Evolutionary conservation across 2,888 invertebrate species (phyloP), one percentile per base, ranked within the genome.

Genomic region (Sesamia inferens): DNA sequence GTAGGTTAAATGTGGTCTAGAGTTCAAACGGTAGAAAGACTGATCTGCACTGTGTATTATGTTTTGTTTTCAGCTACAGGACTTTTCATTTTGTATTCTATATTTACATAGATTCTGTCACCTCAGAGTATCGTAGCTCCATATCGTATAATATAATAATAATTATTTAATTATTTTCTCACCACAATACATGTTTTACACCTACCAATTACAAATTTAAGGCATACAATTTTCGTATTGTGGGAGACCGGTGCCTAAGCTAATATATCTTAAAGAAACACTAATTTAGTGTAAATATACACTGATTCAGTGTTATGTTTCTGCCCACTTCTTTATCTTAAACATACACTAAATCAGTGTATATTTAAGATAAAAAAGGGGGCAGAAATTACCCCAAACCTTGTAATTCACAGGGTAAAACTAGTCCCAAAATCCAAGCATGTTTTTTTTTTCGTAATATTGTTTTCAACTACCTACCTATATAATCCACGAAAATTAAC

Each of bases 11-110:
- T 48, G n/a, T 54, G 16, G 13, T 13, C 13, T 54, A 22, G 48
- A 55, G 22, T 64, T 64, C 42, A 47, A 74, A 66, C 39, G 10
- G 47, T 16, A 13, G 13, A n/a, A 55, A 55, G 11, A 22, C n/a
- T 55, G n/a, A 55, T 55, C 13, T 13, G 22, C 55, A 55, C n/a
- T 55, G 55, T 22, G 55, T 55, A 22, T 6, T 55, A 6, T 55
- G 13, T 55, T 55, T 22, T 55, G 13, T 55, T 55, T 55, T 14
- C 22, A 22, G 55, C 55, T 55, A 55, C 22, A 13, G 3, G 11
- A 39, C 10, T 66, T n/a, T 22, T 22, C 13, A n/a, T 11, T 67
- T n/a, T 11, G n/a, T 16, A 39, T 16, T 22, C 19, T 68, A 13
- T 68, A 47, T 68, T 13, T 16, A 31, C 47, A 16, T 22, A 16